Conservation (phyloP, 2,888 invertebrate species). For the Bombylius discolor region DNA sequence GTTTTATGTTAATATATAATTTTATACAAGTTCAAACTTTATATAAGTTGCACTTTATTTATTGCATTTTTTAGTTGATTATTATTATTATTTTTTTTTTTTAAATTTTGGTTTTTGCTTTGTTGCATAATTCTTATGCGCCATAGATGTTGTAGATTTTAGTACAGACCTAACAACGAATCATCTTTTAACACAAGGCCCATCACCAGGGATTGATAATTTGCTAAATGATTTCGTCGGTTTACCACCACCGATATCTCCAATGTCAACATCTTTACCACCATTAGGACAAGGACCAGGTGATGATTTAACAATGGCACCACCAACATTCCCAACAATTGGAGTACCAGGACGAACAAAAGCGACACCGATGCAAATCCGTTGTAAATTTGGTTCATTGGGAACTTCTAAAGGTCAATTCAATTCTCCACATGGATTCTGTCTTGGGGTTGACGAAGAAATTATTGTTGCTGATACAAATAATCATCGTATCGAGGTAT, state of each 20-base stretch:
- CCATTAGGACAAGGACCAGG: slow-evolving; percentile 37
- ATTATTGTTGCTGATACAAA: slow-evolving; percentile 95
- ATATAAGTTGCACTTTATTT: not conserved
- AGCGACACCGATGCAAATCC: slow-evolving; percentile 73
- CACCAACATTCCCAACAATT: slow-evolving; percentile 36
- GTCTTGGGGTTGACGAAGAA: slow-evolving; percentile 86
- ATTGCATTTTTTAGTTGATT: not conserved
- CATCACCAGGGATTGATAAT: slow-evolving; percentile 47
- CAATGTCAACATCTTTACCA: slow-evolving; percentile 38
- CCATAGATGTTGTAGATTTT: slow-evolving; percentile 25
- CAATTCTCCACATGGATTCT: slow-evolving; percentile 95
- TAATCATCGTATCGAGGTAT: slow-evolving; percentile 91
- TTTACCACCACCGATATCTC: slow-evolving; percentile 49
- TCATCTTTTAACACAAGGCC: slow-evolving; percentile 44
- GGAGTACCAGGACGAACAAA: slow-evolving; percentile 52
- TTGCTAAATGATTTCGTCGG: slow-evolving; percentile 45
- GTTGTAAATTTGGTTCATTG: slow-evolving; percentile 86
- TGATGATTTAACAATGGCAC: slow-evolving; percentile 35
- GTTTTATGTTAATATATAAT: not conserved
- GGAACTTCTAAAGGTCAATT: slow-evolving; percentile 90
- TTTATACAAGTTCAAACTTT: not conserved
- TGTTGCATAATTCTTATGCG: slow-evolving; percentile 1
- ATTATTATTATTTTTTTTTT: not conserved
- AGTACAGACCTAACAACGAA: slow-evolving; percentile 38
- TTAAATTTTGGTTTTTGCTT: slow-evolving; percentile 1